Conservation (phyloP, 1,140 invertebrate genomes). For the Heliconius eleuchia region DNA sequence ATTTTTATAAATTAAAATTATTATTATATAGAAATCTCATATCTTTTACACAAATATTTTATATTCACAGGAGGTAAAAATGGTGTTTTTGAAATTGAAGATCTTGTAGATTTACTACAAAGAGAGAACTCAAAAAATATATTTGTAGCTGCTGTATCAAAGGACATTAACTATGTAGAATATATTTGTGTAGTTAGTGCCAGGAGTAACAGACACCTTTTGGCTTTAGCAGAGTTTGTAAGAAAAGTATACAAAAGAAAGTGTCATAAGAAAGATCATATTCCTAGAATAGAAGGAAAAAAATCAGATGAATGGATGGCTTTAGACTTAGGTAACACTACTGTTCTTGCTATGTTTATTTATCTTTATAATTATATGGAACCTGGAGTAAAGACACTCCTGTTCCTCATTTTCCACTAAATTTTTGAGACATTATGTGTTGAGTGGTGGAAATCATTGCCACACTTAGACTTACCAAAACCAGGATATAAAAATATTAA, state of each 20-base stretch:
- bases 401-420: no score
- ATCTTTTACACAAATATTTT: neutral
- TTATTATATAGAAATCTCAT: neutral
- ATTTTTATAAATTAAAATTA: neutral
- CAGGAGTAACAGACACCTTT: constrained; percentile 88
- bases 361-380: neutral
- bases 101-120: constrained; percentile 89
- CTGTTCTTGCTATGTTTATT: no score
- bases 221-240: constrained; percentile 88
- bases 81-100: constrained; percentile 94
- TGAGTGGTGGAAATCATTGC: no score
- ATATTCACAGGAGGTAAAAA: constrained; percentile 84
- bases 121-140: constrained; percentile 91
- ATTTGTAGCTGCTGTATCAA: constrained; percentile 90
- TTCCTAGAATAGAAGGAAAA: constrained; percentile 90
- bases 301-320: constrained; percentile 92
- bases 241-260: constrained; percentile 91
- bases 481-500: no score
- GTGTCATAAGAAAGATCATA: constrained; percentile 83
- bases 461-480: no score
- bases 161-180: constrained; percentile 89
- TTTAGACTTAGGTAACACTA: constrained; percentile 89
- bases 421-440: no score
- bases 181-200: constrained; percentile 91
- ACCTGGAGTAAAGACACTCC: neutral